Conservation (phyloP, 2,888 invertebrate genomes). For the Mellilla xanthometata region DNA sequence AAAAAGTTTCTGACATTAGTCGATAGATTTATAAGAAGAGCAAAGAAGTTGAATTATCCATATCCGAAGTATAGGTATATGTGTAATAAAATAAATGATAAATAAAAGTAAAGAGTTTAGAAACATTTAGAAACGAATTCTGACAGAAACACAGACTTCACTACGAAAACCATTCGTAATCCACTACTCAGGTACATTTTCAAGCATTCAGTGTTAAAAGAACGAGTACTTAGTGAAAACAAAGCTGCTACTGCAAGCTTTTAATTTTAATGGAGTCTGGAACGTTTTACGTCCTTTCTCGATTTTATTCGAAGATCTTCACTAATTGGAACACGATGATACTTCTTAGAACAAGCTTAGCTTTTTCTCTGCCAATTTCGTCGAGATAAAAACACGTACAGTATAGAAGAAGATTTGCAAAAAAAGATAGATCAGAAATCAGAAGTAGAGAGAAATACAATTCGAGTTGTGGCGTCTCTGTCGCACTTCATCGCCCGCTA, state of each 20-base stretch:
- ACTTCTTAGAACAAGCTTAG: conserved; percentile 8
- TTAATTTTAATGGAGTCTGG: conserved; percentile 21
- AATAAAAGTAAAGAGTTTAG: too few relatives aligned
- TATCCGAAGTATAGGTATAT: too few relatives aligned
- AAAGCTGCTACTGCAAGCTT: conserved; percentile 12
- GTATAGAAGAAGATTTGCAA: neutral
- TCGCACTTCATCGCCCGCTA: too few relatives aligned
- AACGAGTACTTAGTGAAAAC: conserved; percentile 24
- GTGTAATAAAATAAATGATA: too few relatives aligned
- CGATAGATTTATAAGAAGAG: too few relatives aligned
- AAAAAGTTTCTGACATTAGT: too few relatives aligned
- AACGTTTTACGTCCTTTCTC: neutral
- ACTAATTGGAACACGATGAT: conserved; percentile 11
- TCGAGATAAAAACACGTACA: conserved; percentile 8
- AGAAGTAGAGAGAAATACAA: too few relatives aligned
- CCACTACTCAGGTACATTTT: conserved; percentile 9
- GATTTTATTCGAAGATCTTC: conserved; percentile 1
- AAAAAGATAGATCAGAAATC: too few relatives aligned
- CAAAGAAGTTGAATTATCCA: too few relatives aligned
- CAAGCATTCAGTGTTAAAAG: conserved; percentile 19
- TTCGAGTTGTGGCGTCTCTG: too few relatives aligned
- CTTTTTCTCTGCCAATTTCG: conserved; percentile 5
- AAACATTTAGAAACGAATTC: too few relatives aligned
- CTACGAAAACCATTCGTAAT: conserved; percentile 1
- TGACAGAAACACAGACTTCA: neutral